Evolutionary conservation across 2,888 invertebrate species (phyloP), one percentile per base, ranked within the genome.

Genomic region (Strigamia maritima): DNA sequence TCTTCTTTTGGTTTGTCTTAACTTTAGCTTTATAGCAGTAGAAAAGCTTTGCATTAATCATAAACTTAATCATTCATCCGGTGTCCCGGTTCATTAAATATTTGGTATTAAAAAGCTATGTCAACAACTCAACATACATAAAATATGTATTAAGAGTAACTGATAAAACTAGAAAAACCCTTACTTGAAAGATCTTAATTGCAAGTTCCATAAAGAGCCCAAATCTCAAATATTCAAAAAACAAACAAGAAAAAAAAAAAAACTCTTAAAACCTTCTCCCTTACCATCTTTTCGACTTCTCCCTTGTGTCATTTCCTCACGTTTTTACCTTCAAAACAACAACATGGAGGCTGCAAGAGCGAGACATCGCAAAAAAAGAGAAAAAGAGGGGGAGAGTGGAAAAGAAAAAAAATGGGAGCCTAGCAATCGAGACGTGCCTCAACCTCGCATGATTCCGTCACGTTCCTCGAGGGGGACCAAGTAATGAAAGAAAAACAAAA

Each of bases 401-500:
- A 24, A 7, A 22, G 12, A 65, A 65, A 65, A 65, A 65, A 65
- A 65, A 65, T 24, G 22, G 22, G 22, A 65, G 60, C 22, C 60
- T 65, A 24, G 60, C 60, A 65, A 65, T 65, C 60, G 60, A 65
- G 22, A 65, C 60, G 60, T 65, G 60, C 60, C 60, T 65, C 24
- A 24, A 65, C 60, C 60, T 65, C 60, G 60, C 60, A 65, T 65
- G 60, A 65, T 65, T 65, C 60, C 60, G 60, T 65, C 60, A 65
- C 60, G 60, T 65, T 65, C 60, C 60, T 65, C 60, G 60, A 65
- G 60, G 60, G 60, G 60, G 60, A 65, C 16, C 60, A 22, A 65
- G 60, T 65, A 65, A 65, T 65, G 60, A 65, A 65, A 65, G 60
- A 65, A 65, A 65, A 65, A 65, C 60, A 65, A 65, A 65, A 65